phyloP scores from a whole-genome alignment of 2,888 invertebrate genomes.

The Mythimna lalbum region DNA sequence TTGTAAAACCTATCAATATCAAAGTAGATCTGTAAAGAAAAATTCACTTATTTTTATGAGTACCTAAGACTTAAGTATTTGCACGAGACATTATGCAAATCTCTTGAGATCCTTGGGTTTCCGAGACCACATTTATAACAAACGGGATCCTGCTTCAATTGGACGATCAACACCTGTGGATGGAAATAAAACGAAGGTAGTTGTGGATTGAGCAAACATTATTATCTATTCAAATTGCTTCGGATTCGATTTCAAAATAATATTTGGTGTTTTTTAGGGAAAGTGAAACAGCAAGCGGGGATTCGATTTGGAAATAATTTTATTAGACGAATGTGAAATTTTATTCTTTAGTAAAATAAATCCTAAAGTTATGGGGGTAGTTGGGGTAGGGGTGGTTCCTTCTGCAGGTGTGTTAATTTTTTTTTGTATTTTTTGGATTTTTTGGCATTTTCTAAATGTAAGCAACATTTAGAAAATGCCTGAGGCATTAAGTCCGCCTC shows the following conservation, averaged over 20 bases:
- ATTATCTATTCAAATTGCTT: not conserved
- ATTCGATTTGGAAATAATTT: not conserved
- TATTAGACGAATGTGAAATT: too few species aligned
- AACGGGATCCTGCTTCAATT: slow-evolving; percentile 22
- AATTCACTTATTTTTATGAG: not conserved
- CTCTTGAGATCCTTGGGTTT: slow-evolving; percentile 6
- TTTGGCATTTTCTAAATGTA: too few species aligned
- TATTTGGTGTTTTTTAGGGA: not conserved
- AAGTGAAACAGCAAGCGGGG: too few species aligned
- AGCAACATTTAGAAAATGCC: too few species aligned
- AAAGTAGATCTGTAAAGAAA: not conserved
- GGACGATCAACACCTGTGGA: slow-evolving; percentile 40
- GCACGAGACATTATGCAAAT: slow-evolving; percentile 5
- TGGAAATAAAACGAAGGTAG: slow-evolving; percentile 16
- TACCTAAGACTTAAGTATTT: not conserved
- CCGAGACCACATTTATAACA: slow-evolving; percentile 16
- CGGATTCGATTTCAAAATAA: slow-evolving; percentile 24
- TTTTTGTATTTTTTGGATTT: too few species aligned
- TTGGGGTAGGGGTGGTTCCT: too few species aligned
- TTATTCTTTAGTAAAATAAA: too few species aligned
- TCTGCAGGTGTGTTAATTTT: too few species aligned
- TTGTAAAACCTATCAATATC: not conserved
- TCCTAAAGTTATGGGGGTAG: too few species aligned
- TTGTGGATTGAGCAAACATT: slow-evolving; percentile 10
- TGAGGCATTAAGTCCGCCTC: too few species aligned